Evolutionary conservation across 2,113 vertebrate genomes (phyloP).

Genomic region (Anser brachyrhynchus): DNA sequence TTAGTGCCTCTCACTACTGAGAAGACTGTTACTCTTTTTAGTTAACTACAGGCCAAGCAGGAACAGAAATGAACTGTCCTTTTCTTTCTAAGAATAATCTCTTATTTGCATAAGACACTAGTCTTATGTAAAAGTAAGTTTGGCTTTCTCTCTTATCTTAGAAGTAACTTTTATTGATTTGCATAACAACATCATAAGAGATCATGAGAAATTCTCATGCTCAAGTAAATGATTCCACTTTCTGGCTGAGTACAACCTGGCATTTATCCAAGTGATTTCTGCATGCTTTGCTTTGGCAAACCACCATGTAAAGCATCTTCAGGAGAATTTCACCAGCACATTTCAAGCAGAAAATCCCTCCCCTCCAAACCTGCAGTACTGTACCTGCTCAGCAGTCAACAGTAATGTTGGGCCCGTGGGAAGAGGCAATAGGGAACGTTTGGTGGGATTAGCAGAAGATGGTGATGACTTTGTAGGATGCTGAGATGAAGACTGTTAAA

Average conservation of each 20-base stretch:
- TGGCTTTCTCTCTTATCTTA: not conserved
- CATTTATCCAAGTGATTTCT: not conserved
- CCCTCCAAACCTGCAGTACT: not conserved
- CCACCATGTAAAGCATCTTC: not conserved
- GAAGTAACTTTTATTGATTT: not conserved
- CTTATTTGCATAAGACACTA: not conserved
- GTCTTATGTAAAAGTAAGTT: not conserved
- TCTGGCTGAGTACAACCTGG: not conserved
- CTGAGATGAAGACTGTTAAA: not conserved
- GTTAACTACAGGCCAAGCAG: not conserved
- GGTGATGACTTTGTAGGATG: not conserved
- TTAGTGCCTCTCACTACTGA: not conserved
- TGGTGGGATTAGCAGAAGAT: conserved; percentile 45
- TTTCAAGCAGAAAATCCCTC: not conserved
- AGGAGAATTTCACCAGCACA: not conserved
- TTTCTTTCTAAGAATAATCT: not conserved
- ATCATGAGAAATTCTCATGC: not conserved
- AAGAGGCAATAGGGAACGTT: conserved; percentile 21
- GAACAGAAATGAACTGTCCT: not conserved
- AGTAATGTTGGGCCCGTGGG: conserved; percentile 37
- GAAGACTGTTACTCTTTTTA: not conserved
- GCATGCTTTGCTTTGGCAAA: not conserved
- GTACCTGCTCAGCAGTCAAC: conserved; percentile 78
- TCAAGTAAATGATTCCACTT: not conserved
- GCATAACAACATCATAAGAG: not conserved